A percentile compares a stretch with the other conserved stretches of the same genome.
Conservation (phyloP, 2,888 invertebrate species). For the Netelia virgata region DNA sequence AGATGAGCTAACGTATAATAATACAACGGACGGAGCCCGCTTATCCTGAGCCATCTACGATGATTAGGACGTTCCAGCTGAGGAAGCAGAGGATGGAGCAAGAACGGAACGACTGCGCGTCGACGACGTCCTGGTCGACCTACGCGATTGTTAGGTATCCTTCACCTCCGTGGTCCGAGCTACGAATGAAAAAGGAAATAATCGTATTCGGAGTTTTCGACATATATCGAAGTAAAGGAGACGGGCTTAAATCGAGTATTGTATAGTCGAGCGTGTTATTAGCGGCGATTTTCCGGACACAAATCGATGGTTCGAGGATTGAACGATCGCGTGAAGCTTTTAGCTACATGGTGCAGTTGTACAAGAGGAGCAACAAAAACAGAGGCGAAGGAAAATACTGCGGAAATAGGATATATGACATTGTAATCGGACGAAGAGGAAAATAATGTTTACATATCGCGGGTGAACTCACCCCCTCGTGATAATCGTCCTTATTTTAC, state of each 20-base stretch:
- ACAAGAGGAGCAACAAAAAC: not conserved
- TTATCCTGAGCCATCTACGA: constrained; percentile 73
- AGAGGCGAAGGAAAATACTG: not conserved
- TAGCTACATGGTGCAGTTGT: constrained; percentile 11
- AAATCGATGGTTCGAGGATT: constrained; percentile 30
- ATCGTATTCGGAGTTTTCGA: not conserved
- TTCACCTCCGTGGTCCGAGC: constrained; percentile 51
- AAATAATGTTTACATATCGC: too few species aligned
- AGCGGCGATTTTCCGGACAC: constrained; percentile 56
- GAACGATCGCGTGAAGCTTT: constrained; percentile 8
- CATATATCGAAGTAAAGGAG: constrained; percentile 4
- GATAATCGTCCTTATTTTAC: too few species aligned
- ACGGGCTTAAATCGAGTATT: constrained; percentile 24
- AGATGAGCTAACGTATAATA: constrained; percentile 71
- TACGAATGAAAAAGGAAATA: constrained; percentile 44
- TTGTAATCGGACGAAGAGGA: too few species aligned
- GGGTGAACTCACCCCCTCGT: too few species aligned
- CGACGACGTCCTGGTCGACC: constrained; percentile 44
- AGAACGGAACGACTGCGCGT: constrained; percentile 43
- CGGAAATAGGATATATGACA: too few species aligned
- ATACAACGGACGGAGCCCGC: constrained; percentile 71
- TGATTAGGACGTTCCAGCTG: constrained; percentile 72
- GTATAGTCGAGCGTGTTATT: constrained; percentile 54
- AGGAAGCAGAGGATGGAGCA: constrained; percentile 38
- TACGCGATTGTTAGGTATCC: constrained; percentile 67